phyloP scores from a whole-genome alignment of 1,140 invertebrate species.

The Drosophila elegans region DNA sequence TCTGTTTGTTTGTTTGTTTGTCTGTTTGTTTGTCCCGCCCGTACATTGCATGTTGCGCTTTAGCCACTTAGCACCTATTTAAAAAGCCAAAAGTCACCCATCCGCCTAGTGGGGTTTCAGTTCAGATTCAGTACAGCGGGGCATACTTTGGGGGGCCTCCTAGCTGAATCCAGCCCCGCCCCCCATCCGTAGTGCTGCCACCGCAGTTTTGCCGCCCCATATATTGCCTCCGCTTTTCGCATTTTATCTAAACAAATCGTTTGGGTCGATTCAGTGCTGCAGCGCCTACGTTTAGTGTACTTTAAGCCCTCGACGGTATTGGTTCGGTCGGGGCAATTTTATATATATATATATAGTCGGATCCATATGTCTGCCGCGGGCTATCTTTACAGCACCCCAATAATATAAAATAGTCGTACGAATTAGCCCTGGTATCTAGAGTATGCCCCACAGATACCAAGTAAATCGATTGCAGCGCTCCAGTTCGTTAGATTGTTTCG shows the following conservation, averaged over 20 bases:
- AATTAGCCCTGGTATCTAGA: conserved; percentile 12
- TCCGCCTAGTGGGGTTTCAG: conserved; percentile 61
- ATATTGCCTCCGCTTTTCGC: conserved; percentile 36
- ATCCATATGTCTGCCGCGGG: neutral
- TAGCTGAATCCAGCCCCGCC: conserved; percentile 15
- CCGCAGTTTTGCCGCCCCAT: conserved; percentile 28
- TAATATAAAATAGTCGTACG: conserved; percentile 34
- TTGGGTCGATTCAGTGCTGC: conserved; percentile 33
- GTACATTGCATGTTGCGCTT: conserved; percentile 41
- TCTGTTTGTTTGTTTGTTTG: conserved; percentile 16
- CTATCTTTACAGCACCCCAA: conserved; percentile 61
- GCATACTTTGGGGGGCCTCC: conserved; percentile 46
- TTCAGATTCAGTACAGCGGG: conserved; percentile 17
- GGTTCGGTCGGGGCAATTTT: conserved; percentile 35
- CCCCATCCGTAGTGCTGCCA: conserved; percentile 9
- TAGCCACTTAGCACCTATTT: conserved; percentile 19
- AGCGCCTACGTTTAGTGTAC: conserved; percentile 57
- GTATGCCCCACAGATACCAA: conserved; percentile 15
- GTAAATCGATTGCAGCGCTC: conserved; percentile 43
- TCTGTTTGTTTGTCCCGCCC: conserved; percentile 17
- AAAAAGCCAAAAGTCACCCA: conserved; percentile 65
- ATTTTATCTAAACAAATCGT: conserved; percentile 63
- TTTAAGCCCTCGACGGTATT: conserved; percentile 42
- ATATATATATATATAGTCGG: neutral
- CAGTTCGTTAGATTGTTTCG: conserved; percentile 44